Conservation (phyloP, 1,140 invertebrate species). For the Ostrea edulis region DNA sequence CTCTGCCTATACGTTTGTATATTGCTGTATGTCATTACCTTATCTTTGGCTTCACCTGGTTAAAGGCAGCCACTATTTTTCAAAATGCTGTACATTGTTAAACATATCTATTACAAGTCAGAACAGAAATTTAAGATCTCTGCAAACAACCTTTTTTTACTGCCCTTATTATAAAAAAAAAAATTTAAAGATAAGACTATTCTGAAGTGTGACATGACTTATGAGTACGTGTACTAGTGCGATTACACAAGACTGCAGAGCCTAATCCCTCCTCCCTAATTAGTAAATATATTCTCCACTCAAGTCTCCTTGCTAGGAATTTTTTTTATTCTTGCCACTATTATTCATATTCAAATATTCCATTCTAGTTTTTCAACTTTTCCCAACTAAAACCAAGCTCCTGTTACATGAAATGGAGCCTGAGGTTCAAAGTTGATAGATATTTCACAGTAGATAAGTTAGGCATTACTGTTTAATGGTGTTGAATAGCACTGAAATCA, state of each 20-base stretch:
- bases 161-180: neutral
- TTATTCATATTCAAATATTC: too few species aligned
- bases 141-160: conserved; percentile 12
- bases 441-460: neutral
- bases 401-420: neutral
- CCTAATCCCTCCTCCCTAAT: neutral
- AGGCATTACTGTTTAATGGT: neutral
- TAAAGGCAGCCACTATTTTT: conserved; percentile 9
- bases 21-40: neutral
- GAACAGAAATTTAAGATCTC: neutral
- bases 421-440: neutral
- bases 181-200: neutral
- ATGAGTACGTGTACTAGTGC: neutral
- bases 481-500: neutral
- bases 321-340: neutral
- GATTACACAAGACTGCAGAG: neutral
- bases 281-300: neutral
- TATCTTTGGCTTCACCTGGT: conserved; percentile 8
- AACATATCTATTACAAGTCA: neutral
- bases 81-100: neutral
- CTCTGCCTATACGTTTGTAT: neutral
- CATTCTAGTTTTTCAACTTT: neutral
- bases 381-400: neutral
- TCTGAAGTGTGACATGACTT: neutral
- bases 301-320: neutral